Base-by-base conservation (phyloP, 2,797 vertebrate genomes). In the Acanthopagrus latus region DNA sequence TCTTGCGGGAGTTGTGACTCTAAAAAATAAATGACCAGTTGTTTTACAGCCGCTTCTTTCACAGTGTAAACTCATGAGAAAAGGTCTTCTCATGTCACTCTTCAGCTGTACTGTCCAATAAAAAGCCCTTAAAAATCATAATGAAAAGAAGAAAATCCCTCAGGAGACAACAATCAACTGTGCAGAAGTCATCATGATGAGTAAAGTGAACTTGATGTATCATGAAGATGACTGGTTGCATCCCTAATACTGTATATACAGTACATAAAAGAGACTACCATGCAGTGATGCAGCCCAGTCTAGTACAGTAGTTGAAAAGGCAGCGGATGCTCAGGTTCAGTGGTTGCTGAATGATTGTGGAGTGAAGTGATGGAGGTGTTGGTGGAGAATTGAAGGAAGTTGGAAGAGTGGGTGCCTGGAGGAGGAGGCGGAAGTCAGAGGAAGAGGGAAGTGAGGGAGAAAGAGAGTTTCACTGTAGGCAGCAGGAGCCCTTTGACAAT, bases 401-500 rank as follows among this genome's bases (percentile, higher is more conserved):
- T 23, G 14, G 17, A 65, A 27, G 27, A 12, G 52, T 27, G 47
- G 33, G 41, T 63, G 73, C 65, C 59, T 71, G 3, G 52, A 55
- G 51, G 63, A 78, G 64, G 57, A 64, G 20, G 54, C 72, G 38
- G 43, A 54, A 69, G 48, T 51, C 3, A 38, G 47, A 46, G 25
- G 55, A 64, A 46, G 76, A 21, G 17, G 44, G 48, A 64, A 50
- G 55, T 7, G 44, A 6, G 7, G 8, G 59, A 48, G 43, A 5
- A 6, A 44, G 52, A 14, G 52, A 77, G 62, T n/a, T 68, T 38
- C 51, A 20, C 7, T 57, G 58, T 46, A 16, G 56, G 63, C 23
- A 70, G 25, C 43, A 51, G 38, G 1, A 41, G 33, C 47, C 38
- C 33, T 55, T 78, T 76, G 56, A 75, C 52, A 47, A 80, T 33